Evolutionary conservation across 2,113 vertebrate genomes (phyloP).

Genomic region (Prunella fulvescens): DNA sequence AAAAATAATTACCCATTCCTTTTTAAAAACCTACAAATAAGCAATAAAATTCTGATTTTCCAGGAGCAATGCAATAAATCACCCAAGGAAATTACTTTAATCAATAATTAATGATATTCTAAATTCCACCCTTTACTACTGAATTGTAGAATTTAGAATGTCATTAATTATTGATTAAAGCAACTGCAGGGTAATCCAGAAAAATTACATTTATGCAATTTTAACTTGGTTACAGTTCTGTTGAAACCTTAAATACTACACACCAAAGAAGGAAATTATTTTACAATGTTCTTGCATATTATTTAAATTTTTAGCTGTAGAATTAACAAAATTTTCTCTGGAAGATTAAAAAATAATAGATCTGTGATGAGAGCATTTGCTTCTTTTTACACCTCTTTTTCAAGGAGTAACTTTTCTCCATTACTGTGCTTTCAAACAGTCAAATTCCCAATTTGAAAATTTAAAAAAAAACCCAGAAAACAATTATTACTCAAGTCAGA

Average conservation of each 20-base stretch:
- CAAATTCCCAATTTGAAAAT: not conserved
- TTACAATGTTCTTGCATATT: not conserved
- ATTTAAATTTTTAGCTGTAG: not conserved
- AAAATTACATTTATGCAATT: not conserved
- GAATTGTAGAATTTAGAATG: not conserved
- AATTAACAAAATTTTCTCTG: not conserved
- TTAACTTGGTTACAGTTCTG: not conserved
- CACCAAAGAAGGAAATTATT: not conserved
- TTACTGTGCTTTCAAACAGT: not conserved
- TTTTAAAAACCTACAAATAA: not conserved
- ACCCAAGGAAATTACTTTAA: not conserved
- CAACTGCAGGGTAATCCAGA: not conserved
- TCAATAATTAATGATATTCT: not conserved
- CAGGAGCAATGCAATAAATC: not conserved
- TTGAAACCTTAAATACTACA: not conserved
- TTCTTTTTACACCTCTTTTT: not conserved
- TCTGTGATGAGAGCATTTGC: not conserved
- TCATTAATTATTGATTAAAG: not conserved
- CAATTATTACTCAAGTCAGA: not conserved
- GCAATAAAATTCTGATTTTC: not conserved
- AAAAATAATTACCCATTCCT: not conserved
- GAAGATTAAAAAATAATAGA: not conserved
- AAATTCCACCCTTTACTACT: not conserved
- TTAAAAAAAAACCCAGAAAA: fast-evolving
- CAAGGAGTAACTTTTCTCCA: not conserved